A percentile compares a stretch with the other conserved stretches of the same genome.
Conservation (phyloP, 2,888 invertebrate species). For the Chrysolina oricalcia region DNA sequence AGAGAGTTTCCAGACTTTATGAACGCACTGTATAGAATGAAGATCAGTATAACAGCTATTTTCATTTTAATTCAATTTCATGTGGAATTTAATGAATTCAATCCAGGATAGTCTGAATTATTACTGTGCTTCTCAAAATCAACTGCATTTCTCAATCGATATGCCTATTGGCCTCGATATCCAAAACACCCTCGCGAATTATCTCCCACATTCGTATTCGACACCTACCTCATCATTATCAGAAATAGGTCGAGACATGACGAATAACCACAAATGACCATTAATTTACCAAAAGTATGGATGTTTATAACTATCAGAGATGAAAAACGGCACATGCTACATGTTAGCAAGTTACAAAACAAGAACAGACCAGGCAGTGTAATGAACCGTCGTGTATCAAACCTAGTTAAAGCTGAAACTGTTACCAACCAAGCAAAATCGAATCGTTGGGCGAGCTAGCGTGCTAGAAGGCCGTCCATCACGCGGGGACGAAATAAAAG, state of each 20-base stretch:
- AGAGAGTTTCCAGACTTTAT: no score
- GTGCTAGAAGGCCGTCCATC: slow-evolving; percentile 54
- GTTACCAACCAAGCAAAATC: slow-evolving; percentile 28
- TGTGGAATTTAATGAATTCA: no score
- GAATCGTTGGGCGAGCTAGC: slow-evolving; percentile 54
- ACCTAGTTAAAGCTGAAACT: slow-evolving; percentile 31
- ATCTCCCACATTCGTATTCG: background rate
- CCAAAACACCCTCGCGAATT: background rate
- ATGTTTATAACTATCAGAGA: slow-evolving; percentile 3
- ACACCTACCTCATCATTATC: background rate
- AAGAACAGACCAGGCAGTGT: slow-evolving; percentile 36
- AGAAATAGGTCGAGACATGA: slow-evolving; percentile 14
- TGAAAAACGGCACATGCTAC: slow-evolving; percentile 8
- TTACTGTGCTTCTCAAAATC: no score
- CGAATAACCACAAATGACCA: slow-evolving; percentile 8
- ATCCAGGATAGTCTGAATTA: no score
- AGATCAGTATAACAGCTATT: no score
- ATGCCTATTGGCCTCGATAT: background rate
- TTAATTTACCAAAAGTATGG: background rate
- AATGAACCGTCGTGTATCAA: slow-evolving; percentile 43
- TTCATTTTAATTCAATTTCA: no score
- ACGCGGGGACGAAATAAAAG: slow-evolving; percentile 55
- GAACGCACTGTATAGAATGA: no score
- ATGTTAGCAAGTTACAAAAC: slow-evolving; percentile 25
- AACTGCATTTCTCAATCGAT: background rate